Evolutionary conservation across 2,888 invertebrate genomes (phyloP).

Genomic region (Cerceris rybyensis): DNA sequence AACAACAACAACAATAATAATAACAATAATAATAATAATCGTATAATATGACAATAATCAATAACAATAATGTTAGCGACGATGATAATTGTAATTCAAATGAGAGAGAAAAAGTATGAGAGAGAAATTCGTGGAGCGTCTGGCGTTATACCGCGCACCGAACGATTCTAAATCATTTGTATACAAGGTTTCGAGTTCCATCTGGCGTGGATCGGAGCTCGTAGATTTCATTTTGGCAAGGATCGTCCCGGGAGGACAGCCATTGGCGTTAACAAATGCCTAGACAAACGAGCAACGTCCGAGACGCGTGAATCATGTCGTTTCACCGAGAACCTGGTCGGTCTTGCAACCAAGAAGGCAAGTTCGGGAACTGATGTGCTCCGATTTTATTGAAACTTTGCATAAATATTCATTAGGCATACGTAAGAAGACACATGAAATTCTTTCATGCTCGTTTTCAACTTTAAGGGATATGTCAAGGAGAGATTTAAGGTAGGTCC

Average conservation of each 20-base stretch:
- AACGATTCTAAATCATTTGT: conserved; percentile 39
- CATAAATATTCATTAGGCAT: too few species aligned
- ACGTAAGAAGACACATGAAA: too few species aligned
- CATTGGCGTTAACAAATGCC: conserved; percentile 70
- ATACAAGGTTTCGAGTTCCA: conserved; percentile 51
- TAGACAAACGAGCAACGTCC: conserved; percentile 45
- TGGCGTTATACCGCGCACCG: conserved; percentile 25
- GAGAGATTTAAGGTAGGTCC: too few species aligned
- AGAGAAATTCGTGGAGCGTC: conserved; percentile 34
- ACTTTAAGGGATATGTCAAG: too few species aligned
- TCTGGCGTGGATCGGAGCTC: conserved; percentile 44
- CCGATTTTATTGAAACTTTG: too few species aligned
- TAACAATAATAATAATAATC: conserved; percentile 28
- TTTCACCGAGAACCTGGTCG: neutral
- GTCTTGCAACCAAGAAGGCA: neutral
- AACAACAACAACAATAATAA: conserved; percentile 20
- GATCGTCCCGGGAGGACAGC: conserved; percentile 58
- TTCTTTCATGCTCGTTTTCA: too few species aligned
- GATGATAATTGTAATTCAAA: conserved; percentile 4
- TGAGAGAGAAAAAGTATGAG: conserved; percentile 35
- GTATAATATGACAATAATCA: conserved; percentile 37
- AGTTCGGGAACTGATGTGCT: too few species aligned
- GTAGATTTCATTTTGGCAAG: conserved; percentile 68
- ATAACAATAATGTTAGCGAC: conserved; percentile 24
- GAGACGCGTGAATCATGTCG: conserved; percentile 43